Conservation (phyloP, 2,113 vertebrate species). For the Hippoglossus stenolepis region DNA sequence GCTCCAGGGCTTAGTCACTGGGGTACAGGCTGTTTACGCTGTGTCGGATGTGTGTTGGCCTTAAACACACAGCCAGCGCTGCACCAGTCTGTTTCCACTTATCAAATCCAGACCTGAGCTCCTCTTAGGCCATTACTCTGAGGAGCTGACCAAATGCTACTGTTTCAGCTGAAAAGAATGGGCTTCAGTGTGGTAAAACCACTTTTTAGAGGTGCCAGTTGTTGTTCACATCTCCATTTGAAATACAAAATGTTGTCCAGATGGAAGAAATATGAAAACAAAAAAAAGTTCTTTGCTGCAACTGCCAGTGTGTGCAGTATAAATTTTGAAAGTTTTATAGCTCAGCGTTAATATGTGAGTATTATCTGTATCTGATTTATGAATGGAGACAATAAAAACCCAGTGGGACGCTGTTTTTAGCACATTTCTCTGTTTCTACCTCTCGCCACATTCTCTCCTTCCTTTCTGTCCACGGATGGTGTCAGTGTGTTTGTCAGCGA, state of each 20-base stretch:
- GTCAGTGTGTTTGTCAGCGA: conserved; percentile 45
- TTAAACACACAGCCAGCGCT: conserved; percentile 73
- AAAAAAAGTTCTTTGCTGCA: conserved; percentile 15
- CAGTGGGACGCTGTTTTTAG: background rate
- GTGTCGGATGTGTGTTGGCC: conserved; percentile 82
- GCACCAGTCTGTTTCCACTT: conserved; percentile 87
- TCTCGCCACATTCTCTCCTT: background rate
- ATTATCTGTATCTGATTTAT: conserved; percentile 36
- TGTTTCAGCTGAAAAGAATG: conserved; percentile 63
- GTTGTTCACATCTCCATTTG: conserved; percentile 53
- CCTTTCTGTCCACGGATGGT: conserved; percentile 3
- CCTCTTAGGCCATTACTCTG: conserved; percentile 72
- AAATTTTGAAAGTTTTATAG: conserved; percentile 13
- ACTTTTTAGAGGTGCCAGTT: conserved; percentile 38
- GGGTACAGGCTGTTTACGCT: conserved; percentile 73
- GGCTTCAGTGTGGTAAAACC: conserved; percentile 48
- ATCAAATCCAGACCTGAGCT: conserved; percentile 87
- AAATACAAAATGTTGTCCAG: conserved; percentile 53
- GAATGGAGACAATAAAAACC: conserved; percentile 11
- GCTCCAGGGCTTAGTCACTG: conserved; percentile 68
- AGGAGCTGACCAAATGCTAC: conserved; percentile 77
- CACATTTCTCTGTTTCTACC: background rate
- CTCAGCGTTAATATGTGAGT: background rate
- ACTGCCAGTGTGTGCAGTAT: conserved; percentile 5
- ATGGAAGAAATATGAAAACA: conserved; percentile 39